These are phyloP conservation scores for Pollenia griseotomentosa DNA, from an alignment of 2,888 invertebrate species.

Conservation along the genomic window DNA sequence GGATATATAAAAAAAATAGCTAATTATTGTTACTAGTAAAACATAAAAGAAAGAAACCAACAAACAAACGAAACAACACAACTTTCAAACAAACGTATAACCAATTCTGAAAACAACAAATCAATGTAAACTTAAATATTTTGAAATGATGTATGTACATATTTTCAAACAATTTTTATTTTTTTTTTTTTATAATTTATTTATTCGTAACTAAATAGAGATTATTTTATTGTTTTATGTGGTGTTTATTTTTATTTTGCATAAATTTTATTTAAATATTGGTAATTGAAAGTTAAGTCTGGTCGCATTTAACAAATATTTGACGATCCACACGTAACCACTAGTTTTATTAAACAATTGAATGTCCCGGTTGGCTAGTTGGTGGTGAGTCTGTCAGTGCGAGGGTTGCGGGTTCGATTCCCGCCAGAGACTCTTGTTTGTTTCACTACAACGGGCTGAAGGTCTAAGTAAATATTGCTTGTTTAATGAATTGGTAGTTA, in stretches of 20 bases:
- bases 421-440: no score
- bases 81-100: no score
- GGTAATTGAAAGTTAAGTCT: background rate
- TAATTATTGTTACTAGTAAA: background rate
- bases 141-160: background rate
- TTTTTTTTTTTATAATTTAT: background rate
- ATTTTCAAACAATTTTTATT: background rate
- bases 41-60: background rate
- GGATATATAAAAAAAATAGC: background rate
- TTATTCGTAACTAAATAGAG: background rate
- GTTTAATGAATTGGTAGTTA: no score
- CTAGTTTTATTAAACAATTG: no score
- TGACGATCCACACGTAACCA: no score
- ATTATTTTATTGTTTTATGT: background rate
- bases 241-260: background rate
- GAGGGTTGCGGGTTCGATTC: no score
- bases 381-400: no score
- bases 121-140: background rate
- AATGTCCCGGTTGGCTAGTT: no score
- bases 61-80: background rate
- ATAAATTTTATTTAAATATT: conserved; percentile 3
- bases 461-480: no score
- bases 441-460: no score
- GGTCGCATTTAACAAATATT: no score
- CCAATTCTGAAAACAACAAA: background rate